Evolutionary conservation across 2,888 invertebrate genomes (phyloP), one percentile per base, ranked within the genome.

Genomic region (Vesta saturnalis): DNA sequence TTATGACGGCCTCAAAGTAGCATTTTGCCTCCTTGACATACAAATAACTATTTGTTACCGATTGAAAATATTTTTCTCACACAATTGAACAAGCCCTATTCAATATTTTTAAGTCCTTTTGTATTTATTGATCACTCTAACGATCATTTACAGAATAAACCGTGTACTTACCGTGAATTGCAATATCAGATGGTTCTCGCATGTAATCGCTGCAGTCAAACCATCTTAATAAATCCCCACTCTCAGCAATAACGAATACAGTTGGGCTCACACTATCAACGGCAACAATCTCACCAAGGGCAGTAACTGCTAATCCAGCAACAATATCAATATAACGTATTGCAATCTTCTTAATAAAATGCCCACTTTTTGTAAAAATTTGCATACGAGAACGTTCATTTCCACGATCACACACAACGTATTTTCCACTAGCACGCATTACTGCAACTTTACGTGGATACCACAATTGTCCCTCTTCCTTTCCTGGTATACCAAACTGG

Each of bases 171-270:
- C 95, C 95, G 85, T 93, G 93, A 80, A 97, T 95, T 73, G 97
- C 97, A 81, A 98, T 96, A 84, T 98, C 97, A 59, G 97, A 97
- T 15, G 97, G 97, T 84, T 98, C 98, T 76, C 96, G 89, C 97
- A 98, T 98, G 84, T 95, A 95, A 84, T 96, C 95, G 83, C 96
- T 96, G 86, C 97, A 97, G 85, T 98, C 97, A 83, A 98, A 97
- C 97, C 97, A 98, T 81, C 94, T 92, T 78, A 96, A 87, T 77
- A 98, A 88, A 79, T 96, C 96, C 18, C 97, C 97, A 76, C 91
- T 92, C 84, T 97, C 97, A 60, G 94, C 92, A 77, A 97, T 93
- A 72, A 96, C 93, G 85, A 97, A 97, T 56, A 98, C 96, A 46
- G 97, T 97, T 5, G 98, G 97, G 52, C 97, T 96, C 58, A 98